Percentiles rank a stretch among this genome's conserved stretches.
Evolutionary conservation across 2,888 invertebrate species (phyloP).

Genomic region (Pristionchus arcanus): DNA sequence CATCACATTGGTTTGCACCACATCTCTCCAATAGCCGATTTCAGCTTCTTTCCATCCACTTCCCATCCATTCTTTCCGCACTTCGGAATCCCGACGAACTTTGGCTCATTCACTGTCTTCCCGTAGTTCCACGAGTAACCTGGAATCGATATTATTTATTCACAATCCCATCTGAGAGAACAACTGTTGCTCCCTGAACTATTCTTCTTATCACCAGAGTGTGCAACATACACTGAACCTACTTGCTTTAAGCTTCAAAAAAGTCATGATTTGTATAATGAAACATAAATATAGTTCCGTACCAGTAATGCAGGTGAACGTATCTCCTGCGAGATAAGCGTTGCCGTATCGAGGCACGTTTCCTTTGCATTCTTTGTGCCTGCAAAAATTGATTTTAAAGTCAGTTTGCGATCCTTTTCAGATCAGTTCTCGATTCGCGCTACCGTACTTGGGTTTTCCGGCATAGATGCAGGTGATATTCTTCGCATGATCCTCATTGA

Average conservation of each 20-base stretch:
- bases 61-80: not conserved
- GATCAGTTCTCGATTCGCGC: no score
- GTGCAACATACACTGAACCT: no score
- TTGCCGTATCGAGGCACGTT: constrained; percentile 18
- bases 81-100: not conserved
- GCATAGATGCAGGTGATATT: constrained; percentile 19
- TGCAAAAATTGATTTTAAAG: not conserved
- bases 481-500: not conserved
- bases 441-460: not conserved
- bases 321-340: not conserved
- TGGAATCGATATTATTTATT: no score
- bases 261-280: no score
- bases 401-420: not conserved
- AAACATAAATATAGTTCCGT: not conserved
- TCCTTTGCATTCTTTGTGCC: not conserved
- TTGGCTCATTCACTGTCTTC: not conserved
- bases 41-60: not conserved
- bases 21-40: not conserved
- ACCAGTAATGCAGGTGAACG: constrained; percentile 16
- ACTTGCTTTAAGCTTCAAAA: not conserved
- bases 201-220: no score
- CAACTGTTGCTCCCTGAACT: no score
- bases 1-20: constrained; percentile 1
- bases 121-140: not conserved
- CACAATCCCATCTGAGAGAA: no score